A percentile compares a stretch with the other conserved stretches of the same genome.
These are phyloP conservation scores for Erinaceus europaeus DNA, from an alignment of 2,113 vertebrate genomes.

Conservation along the genomic window DNA sequence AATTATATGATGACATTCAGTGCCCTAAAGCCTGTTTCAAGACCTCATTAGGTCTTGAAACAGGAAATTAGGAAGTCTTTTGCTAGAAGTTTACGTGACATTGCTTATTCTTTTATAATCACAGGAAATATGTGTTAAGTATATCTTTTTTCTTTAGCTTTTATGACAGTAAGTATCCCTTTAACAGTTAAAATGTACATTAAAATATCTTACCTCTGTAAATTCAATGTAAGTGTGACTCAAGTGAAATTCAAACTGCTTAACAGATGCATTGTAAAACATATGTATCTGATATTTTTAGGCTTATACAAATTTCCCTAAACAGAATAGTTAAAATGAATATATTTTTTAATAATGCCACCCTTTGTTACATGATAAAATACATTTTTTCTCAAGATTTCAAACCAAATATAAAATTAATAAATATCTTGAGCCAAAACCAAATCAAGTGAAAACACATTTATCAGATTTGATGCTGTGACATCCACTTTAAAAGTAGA, in stretches of 20 bases:
- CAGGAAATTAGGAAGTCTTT: constrained; percentile 57
- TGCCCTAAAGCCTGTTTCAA: constrained; percentile 44
- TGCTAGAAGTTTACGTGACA: constrained; percentile 7
- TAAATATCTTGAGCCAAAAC: not conserved
- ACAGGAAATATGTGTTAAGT: not conserved
- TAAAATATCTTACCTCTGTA: constrained; percentile 1
- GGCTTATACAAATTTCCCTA: not conserved
- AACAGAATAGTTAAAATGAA: not conserved
- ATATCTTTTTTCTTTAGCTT: not conserved
- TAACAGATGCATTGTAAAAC: not conserved
- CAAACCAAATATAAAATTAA: not conserved
- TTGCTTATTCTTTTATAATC: not conserved
- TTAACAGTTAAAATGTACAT: not conserved
- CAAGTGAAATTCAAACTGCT: not conserved
- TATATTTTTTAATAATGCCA: not conserved
- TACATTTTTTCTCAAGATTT: not conserved
- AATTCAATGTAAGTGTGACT: constrained; percentile 31
- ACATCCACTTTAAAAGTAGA: not conserved
- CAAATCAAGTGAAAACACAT: not conserved
- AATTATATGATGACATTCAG: constrained; percentile 42
- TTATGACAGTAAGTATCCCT: constrained; percentile 27
- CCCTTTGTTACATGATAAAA: not conserved
- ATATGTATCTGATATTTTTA: not conserved
- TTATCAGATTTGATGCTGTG: not conserved
- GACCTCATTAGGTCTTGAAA: too few relatives aligned